Base-by-base conservation (phyloP, 2,888 invertebrate species). In the Mystacides longicornis region DNA sequence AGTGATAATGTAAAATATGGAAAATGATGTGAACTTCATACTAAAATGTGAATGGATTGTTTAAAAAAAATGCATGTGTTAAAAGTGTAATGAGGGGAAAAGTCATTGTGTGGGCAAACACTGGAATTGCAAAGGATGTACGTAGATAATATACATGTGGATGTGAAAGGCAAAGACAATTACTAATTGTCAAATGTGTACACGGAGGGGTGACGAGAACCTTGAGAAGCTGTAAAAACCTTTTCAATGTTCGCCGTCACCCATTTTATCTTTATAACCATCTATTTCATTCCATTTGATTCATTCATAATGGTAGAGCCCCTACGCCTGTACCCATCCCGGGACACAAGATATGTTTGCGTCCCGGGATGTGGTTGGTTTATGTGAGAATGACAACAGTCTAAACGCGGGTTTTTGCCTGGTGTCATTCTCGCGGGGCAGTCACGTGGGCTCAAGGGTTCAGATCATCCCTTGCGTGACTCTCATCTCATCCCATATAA, bases 401-500 rank as follows among this genome's bases (percentile, higher is more conserved):
- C 49, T 49, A 43, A 23, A 43, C 33, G 49, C 18, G 48, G 23
- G 11, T 45, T 33, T 19, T 33, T 16, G 18, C 42, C 31, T 22
- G 18, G 21, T 46, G 48, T 31, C 55, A 37, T 23, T 19, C 23
- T 46, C 51, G 33, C 48, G 55, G 51, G 45, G 57, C 42, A 45
- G 51, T 54, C 54, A 54, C 54, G 54, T 54, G 58, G 60, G 58
- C 60, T 58, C 60, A 58, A 55, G 60, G 56, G 57, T 50, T 45
- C 20, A 16, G 5, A 21, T 21, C 33, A 49, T 53, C 54, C 55
- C 60, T 54, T 54, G 54, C 54, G 53, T 55, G 56, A 50, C 48
- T 48, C n/a, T 46, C 37, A 37, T 33, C 27, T 57, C 43, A 21
- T 23, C 52, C 27, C 52, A 27, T 37, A 3, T 50, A 14, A 23